Base-by-base conservation (phyloP, 2,888 invertebrate species). In the Macroteleia sp. region DNA sequence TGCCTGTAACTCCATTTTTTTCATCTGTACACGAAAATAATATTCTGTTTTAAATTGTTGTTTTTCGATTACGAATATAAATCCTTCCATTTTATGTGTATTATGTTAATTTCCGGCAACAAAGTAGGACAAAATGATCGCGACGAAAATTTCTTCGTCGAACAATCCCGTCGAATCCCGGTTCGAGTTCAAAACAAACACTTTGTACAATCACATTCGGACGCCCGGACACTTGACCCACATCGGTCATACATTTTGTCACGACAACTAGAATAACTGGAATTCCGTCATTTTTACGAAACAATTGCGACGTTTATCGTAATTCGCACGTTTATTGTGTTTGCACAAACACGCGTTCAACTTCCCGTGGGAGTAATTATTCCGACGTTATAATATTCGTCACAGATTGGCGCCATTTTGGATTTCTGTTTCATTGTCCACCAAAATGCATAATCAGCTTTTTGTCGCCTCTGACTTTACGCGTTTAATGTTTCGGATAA, bases 141-240 rank as follows among this genome's bases (percentile, higher is more conserved):
- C 39, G 48, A 50, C 41, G 41, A 57, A 48, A 57, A n/a, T 48
- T 56, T 67, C 56, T 56, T 67, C 46, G 16, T 19, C 10, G 36
- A 12, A 19, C 16, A 48, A 66, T 66, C 66, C 36, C 34, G 25
- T 46, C 42, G 44, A 28, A n/a, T 46, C 44, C 17, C 12, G 25
- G 20, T 25, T 39, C 25, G 39, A 25, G 36, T 46, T 46, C 25
- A 46, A 46, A 46, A 46, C 39, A 34, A 22, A 36, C 28, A 25
- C 44, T 25, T 32, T 14, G 48, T 8, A 48, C 56, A 48, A 48
- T 69, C 54, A 57, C 57, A 20, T 56, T 54, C 44, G 48, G 41
- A 57, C 48, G n/a, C n/a, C n/a, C n/a, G n/a, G n/a, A n/a, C n/a
- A 57, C 67, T 69, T 57, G 67, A 69, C 67, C 67, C 57, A 57